A percentile compares a stretch with the other conserved stretches of the same genome.
These are phyloP conservation scores for Hiodon alosoides DNA, from an alignment of 2,113 vertebrate species.

Conservation along the genomic window DNA sequence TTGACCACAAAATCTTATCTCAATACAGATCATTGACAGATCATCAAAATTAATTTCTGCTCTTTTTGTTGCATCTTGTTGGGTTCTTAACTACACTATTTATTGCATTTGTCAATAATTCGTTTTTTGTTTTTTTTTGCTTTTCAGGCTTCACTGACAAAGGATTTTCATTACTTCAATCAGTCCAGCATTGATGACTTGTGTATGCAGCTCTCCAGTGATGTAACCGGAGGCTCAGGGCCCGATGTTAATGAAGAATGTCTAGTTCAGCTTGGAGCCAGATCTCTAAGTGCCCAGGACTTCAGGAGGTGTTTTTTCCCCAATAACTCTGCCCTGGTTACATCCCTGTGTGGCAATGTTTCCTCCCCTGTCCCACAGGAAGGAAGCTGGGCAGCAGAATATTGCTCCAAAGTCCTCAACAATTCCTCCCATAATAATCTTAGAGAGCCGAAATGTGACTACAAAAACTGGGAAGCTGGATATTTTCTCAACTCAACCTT, in stretches of 20 bases:
- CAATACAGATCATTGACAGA: not conserved
- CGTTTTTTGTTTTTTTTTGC: not conserved
- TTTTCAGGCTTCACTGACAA: conserved; percentile 53
- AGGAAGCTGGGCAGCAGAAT: conserved; percentile 62
- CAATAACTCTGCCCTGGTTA: conserved; percentile 61
- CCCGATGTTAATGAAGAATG: conserved; percentile 50
- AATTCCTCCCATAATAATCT: conserved; percentile 38
- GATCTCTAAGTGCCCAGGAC: conserved; percentile 60
- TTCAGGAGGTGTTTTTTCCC: conserved; percentile 77
- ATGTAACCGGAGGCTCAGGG: conserved; percentile 22
- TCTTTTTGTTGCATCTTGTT: not conserved
- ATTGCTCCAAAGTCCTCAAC: conserved; percentile 59
- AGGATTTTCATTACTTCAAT: conserved; percentile 57
- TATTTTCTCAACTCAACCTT: conserved; percentile 49
- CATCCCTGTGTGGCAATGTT: conserved; percentile 57
- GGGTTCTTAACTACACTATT: not conserved
- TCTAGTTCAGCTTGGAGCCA: conserved; percentile 52
- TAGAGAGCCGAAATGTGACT: conserved; percentile 53
- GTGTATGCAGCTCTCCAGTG: conserved; percentile 57
- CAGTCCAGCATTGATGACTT: conserved; percentile 63
- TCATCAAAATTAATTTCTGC: not conserved
- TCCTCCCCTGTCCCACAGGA: conserved; percentile 47
- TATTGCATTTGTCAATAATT: not conserved
- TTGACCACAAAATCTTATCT: not conserved
- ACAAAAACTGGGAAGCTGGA: conserved; percentile 44